phyloP scores from a whole-genome alignment of 2,888 invertebrate genomes.

The Acleris sparsana region DNA sequence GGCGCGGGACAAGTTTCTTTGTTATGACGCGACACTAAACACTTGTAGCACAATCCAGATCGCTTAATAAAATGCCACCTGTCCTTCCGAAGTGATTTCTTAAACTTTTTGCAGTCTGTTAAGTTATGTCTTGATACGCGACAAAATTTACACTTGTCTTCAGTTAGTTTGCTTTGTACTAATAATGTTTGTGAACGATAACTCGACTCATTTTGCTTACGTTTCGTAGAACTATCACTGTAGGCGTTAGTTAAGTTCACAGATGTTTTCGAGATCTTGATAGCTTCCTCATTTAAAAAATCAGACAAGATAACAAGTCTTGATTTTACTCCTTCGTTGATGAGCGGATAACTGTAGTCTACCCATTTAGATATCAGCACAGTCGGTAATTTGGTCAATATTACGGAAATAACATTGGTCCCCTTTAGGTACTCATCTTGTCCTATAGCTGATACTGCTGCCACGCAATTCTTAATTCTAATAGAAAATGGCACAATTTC shows the following conservation, averaged over 20 bases:
- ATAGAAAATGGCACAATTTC: constrained; percentile 9
- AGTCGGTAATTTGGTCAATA: constrained; percentile 12
- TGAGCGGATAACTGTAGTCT: constrained; percentile 10
- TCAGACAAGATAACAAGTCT: constrained; percentile 3
- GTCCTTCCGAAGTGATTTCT: constrained; percentile 40
- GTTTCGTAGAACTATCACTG: background rate
- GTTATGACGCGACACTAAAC: constrained; percentile 36
- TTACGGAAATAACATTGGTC: constrained; percentile 1
- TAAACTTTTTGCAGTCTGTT: constrained; percentile 39
- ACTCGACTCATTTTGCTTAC: constrained; percentile 1
- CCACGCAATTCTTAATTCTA: constrained; percentile 5
- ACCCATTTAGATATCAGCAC: constrained; percentile 12
- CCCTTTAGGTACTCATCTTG: constrained; percentile 2
- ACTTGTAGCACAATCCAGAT: constrained; percentile 38
- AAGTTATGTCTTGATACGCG: constrained; percentile 29
- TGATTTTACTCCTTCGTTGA: background rate
- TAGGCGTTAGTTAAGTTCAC: constrained; percentile 1
- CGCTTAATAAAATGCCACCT: constrained; percentile 37
- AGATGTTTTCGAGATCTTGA: constrained; percentile 3
- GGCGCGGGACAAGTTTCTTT: constrained; percentile 36
- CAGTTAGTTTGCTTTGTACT: constrained; percentile 14
- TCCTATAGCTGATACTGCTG: background rate
- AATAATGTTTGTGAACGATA: constrained; percentile 13
- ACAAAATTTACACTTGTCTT: constrained; percentile 22
- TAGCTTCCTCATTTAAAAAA: constrained; percentile 5